Evolutionary conservation across 2,888 invertebrate species (phyloP), one percentile per base, ranked within the genome.

Genomic region (Rambutsinella grinnellia): DNA sequence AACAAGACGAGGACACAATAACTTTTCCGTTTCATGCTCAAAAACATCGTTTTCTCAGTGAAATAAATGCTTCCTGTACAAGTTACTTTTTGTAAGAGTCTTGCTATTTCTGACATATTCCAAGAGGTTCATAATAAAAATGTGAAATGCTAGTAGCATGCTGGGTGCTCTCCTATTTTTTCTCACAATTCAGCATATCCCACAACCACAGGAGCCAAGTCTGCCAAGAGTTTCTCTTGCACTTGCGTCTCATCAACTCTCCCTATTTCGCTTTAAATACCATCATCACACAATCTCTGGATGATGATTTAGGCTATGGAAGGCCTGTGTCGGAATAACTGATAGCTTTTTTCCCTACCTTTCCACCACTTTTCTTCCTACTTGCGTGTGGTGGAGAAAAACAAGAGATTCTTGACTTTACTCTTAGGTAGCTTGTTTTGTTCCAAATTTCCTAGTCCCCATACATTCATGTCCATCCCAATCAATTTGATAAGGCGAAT

Each of bases 341-440:
- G 36, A 5, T 63, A 63, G 49, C 62, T 60, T 60, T 46, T 60
- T 44, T 60, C 46, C 60, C 51, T 61, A 47, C 62, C 62, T 49
- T 36, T 36, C 62, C 51, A 47, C 51, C 62, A 63, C 51, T 60
- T 63, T 51, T 47, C 46, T 36, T 61, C 51, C 28, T 13, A 13
- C 51, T 63, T 15, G 49, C 19, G 28, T 63, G 49, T 49, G 28
- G 62, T 63, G 23, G 23, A 15, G 60, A 49, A 62, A 62, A 19
- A n/a, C 26, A 24, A 46, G 60, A 27, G 51, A 63, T 28, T 63
- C 62, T 63, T 63, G 62, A 62, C 62, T 63, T 51, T 28, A 27
- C 36, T 36, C 36, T 36, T 13, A 13, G 36, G 5, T 5, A 8
- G 13, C 36, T 36, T 36, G 36, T 36, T 8, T 36, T 36, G 36